Percentiles rank a stretch among this genome's conserved stretches.
Evolutionary conservation across 2,888 invertebrate species (phyloP).

Genomic region (Eupithecia dodoneata): DNA sequence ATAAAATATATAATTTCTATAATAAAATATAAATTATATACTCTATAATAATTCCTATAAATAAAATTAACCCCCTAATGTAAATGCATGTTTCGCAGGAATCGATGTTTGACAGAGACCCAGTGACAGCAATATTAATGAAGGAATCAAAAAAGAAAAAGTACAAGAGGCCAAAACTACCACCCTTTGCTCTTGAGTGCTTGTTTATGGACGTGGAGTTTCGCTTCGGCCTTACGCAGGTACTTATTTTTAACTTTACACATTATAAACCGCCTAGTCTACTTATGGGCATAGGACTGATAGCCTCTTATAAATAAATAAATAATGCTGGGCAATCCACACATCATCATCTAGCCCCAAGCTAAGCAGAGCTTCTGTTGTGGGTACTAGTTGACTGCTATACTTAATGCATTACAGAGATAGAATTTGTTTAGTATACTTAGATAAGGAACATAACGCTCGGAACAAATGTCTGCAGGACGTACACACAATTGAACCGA

Average conservation of each 20-base stretch:
- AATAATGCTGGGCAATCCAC: too few relatives aligned
- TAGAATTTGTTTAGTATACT: too few relatives aligned
- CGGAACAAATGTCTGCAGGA: too few relatives aligned
- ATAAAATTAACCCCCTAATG: not conserved
- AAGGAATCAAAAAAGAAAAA: constrained; percentile 16
- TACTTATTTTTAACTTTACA: constrained; percentile 56
- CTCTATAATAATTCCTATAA: not conserved
- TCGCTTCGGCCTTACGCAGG: constrained; percentile 97
- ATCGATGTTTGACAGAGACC: constrained; percentile 24
- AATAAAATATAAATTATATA: too few relatives aligned
- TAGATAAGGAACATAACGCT: too few relatives aligned
- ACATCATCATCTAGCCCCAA: too few relatives aligned
- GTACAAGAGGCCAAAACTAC: constrained; percentile 49
- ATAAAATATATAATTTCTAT: too few relatives aligned
- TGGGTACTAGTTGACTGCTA: too few relatives aligned
- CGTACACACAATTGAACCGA: too few relatives aligned
- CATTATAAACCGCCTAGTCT: not conserved
- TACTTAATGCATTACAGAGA: too few relatives aligned
- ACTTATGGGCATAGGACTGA: not conserved
- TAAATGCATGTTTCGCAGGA: constrained; percentile 13
- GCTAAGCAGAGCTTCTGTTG: too few relatives aligned
- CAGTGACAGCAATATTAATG: constrained; percentile 12
- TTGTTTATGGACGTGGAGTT: constrained; percentile 96
- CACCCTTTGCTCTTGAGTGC: constrained; percentile 90
- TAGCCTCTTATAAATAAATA: too few relatives aligned